These are phyloP conservation scores for Triplophysa bombifrons DNA, from an alignment of 2,797 vertebrate species.

Conservation along the genomic window DNA sequence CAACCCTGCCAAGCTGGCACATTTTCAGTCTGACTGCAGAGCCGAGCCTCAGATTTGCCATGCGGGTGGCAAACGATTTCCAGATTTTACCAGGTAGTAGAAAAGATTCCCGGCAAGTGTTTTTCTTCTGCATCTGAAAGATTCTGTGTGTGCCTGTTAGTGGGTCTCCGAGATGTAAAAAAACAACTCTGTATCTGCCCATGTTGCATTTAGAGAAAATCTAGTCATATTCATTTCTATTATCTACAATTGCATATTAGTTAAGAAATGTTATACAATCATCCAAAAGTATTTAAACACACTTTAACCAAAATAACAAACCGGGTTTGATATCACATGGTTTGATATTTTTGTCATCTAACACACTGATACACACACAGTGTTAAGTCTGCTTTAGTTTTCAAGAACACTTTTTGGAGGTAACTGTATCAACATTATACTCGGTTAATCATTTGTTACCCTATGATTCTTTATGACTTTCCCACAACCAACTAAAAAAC, in stretches of 20 bases:
- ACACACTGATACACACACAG: too few species aligned
- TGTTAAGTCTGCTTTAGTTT: too few species aligned
- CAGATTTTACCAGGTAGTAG: constrained; percentile 30
- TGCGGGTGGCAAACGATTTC: constrained; percentile 33
- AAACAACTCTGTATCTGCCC: background rate
- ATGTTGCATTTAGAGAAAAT: background rate
- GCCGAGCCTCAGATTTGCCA: constrained; percentile 1
- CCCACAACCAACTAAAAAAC: background rate
- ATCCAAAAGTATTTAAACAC: too few species aligned
- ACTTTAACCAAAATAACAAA: too few species aligned
- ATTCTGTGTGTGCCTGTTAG: constrained; percentile 3
- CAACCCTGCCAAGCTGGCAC: constrained; percentile 22
- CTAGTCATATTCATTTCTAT: too few species aligned
- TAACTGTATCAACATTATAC: background rate
- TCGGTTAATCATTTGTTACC: background rate
- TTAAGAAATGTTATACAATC: too few species aligned
- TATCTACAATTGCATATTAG: too few species aligned
- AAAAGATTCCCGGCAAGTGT: background rate
- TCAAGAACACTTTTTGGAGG: too few species aligned
- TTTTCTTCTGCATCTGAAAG: background rate
- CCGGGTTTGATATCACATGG: too few species aligned
- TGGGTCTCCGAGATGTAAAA: background rate
- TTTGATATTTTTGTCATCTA: too few species aligned
- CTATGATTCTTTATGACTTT: background rate
- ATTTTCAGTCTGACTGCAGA: background rate